Base-by-base conservation (phyloP, 2,888 invertebrate genomes). In the Cerastoderma edule region DNA sequence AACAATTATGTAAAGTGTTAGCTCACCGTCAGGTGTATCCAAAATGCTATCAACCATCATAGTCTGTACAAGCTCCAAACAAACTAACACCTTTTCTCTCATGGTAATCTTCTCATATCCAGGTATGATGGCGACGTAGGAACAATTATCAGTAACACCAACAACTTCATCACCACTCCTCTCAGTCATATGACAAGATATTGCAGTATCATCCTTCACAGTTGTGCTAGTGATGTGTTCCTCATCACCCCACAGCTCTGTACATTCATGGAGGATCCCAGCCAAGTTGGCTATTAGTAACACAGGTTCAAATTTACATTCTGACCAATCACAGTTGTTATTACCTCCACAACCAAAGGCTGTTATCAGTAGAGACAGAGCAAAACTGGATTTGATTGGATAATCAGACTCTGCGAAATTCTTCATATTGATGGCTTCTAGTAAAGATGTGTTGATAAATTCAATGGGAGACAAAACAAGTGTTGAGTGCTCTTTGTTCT, bases 251-350 rank as follows among this genome's bases (percentile, higher is more conserved):
- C 73, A 79, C 24, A 78, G 32, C 56, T 63, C 72, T 22, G 71
- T 53, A 72, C 80, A 74, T 48, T 74, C 74, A 48, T 80, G 76
- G 19, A 74, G 48, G 22, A 80, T 35, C 39, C 71, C 68, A 33
- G 69, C 73, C n/a, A 80, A 67, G 22, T 33, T 67, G 8, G 68
- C 63, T 24, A 80, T 35, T 50, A 80, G 48, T 35, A 54, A 64
- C 39, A 74, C 50, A 60, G 73, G 76, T 67, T 77, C 74, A 66
- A 74, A 65, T 33, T 72, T 63, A 54, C 28, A 57, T 33, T 50
- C 53, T 27, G 28, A 54, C 74, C 76, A 76, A 74, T 76, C 68
- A 68, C 60, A 74, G 48, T 6, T 44, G 6, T 32, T 68, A 39
- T 68, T 53, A 65, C 67, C 60, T 33, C 60, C 63, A 30, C 67